phyloP scores from a whole-genome alignment of 2,888 invertebrate species.

The Ichneumoninae sp. region DNA sequence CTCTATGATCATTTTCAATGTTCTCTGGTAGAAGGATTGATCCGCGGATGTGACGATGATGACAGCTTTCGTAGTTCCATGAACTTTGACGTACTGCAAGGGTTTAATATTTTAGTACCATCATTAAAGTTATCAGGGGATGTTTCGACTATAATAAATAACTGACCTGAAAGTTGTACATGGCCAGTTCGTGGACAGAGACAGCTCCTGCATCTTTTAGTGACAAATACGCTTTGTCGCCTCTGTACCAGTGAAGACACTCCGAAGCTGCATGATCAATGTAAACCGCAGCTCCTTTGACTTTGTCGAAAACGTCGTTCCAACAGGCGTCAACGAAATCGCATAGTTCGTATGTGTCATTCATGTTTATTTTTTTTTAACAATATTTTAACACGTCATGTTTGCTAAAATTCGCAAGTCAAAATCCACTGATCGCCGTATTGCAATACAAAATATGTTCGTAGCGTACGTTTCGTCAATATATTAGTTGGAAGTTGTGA shows the following conservation, averaged over 20 bases:
- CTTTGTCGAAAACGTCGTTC: constrained; percentile 87
- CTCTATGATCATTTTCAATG: constrained; percentile 87
- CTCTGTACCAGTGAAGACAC: constrained; percentile 90
- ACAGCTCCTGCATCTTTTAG: constrained; percentile 87
- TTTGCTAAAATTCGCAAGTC: neutral
- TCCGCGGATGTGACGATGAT: constrained; percentile 87
- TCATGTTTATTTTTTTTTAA: constrained; percentile 46
- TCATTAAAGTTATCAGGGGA: neutral
- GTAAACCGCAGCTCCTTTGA: constrained; percentile 88
- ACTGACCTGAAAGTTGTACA: constrained; percentile 81
- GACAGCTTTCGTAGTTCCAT: constrained; percentile 84
- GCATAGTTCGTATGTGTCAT: constrained; percentile 47
- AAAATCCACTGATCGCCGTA: neutral
- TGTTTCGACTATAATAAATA: neutral
- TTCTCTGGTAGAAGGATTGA: constrained; percentile 86
- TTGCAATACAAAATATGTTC: neutral
- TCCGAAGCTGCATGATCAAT: constrained; percentile 88
- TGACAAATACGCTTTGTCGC: constrained; percentile 85
- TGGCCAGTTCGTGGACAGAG: constrained; percentile 88
- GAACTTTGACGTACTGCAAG: constrained; percentile 82
- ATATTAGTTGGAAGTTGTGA: neutral
- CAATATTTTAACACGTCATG: constrained; percentile 11
- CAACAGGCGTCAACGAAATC: constrained; percentile 86
- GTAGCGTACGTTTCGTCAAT: neutral
- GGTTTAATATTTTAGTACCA: constrained; percentile 10